Percentiles rank a stretch among this genome's conserved stretches.
These are phyloP conservation scores for Nyctibius bracteatus DNA, from an alignment of 2,113 vertebrate genomes.

Conservation along the genomic window DNA sequence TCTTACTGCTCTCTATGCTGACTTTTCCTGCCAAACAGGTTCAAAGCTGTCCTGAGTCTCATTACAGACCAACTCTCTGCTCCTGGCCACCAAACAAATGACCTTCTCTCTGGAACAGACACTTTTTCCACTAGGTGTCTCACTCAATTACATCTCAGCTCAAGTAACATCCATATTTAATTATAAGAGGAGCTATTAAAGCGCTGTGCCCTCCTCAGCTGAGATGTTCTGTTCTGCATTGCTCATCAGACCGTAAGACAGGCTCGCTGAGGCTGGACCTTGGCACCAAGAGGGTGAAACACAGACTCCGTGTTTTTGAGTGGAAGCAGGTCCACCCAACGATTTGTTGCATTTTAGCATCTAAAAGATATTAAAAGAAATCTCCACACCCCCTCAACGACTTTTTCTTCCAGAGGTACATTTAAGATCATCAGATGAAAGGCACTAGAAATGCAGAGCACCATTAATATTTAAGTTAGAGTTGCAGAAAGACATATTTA, in stretches of 20 bases:
- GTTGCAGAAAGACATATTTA: background rate
- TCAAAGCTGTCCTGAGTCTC: background rate
- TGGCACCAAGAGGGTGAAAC: background rate
- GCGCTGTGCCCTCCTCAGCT: background rate
- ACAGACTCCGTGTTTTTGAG: background rate
- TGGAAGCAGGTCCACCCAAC: background rate
- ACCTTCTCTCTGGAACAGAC: background rate
- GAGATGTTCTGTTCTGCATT: background rate
- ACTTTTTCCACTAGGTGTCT: background rate
- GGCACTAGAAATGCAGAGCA: background rate
- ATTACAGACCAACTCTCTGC: background rate
- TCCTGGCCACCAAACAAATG: background rate
- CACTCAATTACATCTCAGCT: background rate
- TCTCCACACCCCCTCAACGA: background rate
- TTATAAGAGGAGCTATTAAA: background rate
- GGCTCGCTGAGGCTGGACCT: background rate
- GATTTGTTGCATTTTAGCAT: background rate
- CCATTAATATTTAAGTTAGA: constrained; percentile 25
- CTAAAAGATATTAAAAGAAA: background rate
- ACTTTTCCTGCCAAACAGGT: background rate
- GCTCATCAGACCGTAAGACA: background rate
- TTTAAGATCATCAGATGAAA: background rate
- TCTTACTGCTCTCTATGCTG: background rate
- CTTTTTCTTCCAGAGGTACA: background rate
- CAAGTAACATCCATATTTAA: background rate